Base-by-base conservation (phyloP, 2,113 vertebrate genomes). In the Chrysochloris asiatica region DNA sequence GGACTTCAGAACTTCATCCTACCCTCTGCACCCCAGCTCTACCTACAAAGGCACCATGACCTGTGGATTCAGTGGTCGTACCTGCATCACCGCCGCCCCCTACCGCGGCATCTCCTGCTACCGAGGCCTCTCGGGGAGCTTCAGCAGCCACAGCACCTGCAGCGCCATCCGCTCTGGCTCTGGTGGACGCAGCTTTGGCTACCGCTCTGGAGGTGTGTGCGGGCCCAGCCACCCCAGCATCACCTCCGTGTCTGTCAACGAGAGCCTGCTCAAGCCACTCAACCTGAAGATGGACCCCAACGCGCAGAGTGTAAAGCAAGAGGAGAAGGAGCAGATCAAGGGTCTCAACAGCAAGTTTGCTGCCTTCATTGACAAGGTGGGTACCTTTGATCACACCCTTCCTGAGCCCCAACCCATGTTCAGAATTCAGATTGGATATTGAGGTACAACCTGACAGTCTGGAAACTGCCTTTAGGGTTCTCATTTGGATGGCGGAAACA, bases 201-300 rank as follows among this genome's bases (percentile, higher is more conserved):
- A 95, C 75, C 89, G 92, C 79, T 92, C 96, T 0, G 95, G 92
- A 0, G 93, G 95, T 0, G 63, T 95, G 54, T 78, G 83, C 90
- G n/a, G n/a, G n/a, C n/a, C n/a, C n/a, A n/a, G n/a, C n/a, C n/a
- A n/a, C n/a, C n/a, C n/a, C n/a, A n/a, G 92, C 83, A 95, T 95
- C 88, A 95, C 92, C 86, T 83, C 22, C 3, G 93, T 96, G 90
- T 96, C 95, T 0, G 73, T 99, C 95, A 99, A 99, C 95, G 98
- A 98, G 96, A 99, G 94, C 95, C 98, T 99, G 83, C 97, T 99
- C 96, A 96, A 98, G 0, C 99, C 99, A 38, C 98, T 99, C 13
- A 99, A 99, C 94, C 97, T 99, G 97, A 98, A 98, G 97, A 98
- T 99, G 21, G 99, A 99, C 95, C 96, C 97, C 96, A 97, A 73